These are phyloP conservation scores for Heteropelma amictum DNA, from an alignment of 2,888 invertebrate species.

Conservation along the genomic window DNA sequence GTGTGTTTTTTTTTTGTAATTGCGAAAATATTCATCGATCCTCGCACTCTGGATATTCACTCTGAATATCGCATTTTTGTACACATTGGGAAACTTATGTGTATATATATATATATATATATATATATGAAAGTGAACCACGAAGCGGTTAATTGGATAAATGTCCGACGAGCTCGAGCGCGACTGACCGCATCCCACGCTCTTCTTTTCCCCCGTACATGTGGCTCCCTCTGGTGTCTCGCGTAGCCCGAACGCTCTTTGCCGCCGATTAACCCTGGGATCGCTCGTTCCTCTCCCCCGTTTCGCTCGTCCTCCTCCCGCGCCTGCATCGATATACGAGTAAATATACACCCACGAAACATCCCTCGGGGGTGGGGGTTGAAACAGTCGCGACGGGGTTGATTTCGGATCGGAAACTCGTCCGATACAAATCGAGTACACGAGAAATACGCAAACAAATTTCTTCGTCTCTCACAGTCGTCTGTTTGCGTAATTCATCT, in stretches of 20 bases:
- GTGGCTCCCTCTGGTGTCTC: conserved; percentile 47
- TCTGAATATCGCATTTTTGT: neutral
- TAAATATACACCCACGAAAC: conserved; percentile 25
- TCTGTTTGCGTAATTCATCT: conserved; percentile 37
- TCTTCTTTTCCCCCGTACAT: conserved; percentile 50
- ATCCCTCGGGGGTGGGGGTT: conserved; percentile 59
- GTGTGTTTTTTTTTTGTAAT: no score
- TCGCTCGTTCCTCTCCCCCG: conserved; percentile 42
- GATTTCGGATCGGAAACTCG: conserved; percentile 70
- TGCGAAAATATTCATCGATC: no score
- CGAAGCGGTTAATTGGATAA: conserved; percentile 77
- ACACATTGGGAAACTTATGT: conserved; percentile 12
- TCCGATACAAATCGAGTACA: conserved; percentile 43
- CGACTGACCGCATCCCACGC: conserved; percentile 63
- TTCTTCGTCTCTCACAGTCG: conserved; percentile 1
- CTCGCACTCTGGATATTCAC: no score
- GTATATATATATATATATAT: no score
- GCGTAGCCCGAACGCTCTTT: conserved; percentile 54
- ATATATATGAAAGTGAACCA: no score
- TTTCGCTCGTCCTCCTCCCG: conserved; percentile 49
- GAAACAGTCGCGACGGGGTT: conserved; percentile 69
- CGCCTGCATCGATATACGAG: conserved; percentile 63
- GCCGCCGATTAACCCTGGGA: conserved; percentile 58
- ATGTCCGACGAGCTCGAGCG: conserved; percentile 74
- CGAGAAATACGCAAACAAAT: neutral